Base-by-base conservation (phyloP, 53 echinoderm and acorn worm genomes). In the Paracentrotus lividus region DNA sequence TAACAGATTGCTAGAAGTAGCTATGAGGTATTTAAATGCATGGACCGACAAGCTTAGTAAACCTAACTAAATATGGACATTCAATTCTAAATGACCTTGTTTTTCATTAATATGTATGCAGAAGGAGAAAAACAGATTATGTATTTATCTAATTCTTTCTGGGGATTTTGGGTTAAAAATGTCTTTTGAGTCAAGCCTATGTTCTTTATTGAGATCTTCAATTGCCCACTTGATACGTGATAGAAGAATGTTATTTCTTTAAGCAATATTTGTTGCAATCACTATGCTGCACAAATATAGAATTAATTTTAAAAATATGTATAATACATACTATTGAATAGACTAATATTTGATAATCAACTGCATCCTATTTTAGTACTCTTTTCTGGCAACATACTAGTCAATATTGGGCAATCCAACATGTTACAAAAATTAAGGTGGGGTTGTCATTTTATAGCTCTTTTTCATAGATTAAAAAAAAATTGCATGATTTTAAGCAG, bases 81-180 rank as follows among this genome's bases (percentile, higher is more conserved):
- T 81, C 44, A 47, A 81, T 26, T 49, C 81, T 8, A 26, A n/a
- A 12, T 81, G 47, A 27, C 81, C 81, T 81, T 81, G 81, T 81
- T 81, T 81, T 45, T 44, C 9, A 27, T 13, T 27, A 49, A 81
- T 81, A 47, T 47, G 7, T 5, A 47, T 81, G 14, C 24, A 45
- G 44, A 81, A 81, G 33, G 33, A n/a, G 47, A 47, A 24, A 45
- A 45, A 81, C 81, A 81, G 81, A 81, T 81, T 81, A 81, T 26
- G 44, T 12, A n/a, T 81, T 81, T 81, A 14, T 81, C n/a, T 81
- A 24, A 31, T 81, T 81, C 16, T 23, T 81, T 26, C 38, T 4
- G 44, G 24, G 47, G n/a, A 77, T 1, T 45, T 45, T 36, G 20
- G 16, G 40, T 18, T 64, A 72, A 27, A 40, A 40, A 21, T 69